Evolutionary conservation across 2,113 vertebrate genomes (phyloP), one percentile per base, ranked within the genome.

Genomic region (Budorcas taxicolor): DNA sequence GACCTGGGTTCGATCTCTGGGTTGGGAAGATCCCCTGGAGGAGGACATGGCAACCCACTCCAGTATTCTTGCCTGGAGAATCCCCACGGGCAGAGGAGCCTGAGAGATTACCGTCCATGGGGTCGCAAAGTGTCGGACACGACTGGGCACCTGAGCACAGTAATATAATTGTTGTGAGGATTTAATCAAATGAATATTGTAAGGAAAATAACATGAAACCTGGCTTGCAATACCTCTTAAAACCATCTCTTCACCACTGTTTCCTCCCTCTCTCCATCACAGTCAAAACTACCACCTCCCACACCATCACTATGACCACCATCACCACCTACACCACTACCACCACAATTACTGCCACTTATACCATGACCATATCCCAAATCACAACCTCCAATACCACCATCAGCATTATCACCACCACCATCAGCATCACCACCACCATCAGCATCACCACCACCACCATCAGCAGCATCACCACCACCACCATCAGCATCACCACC

Each of bases 401-500:
- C 6, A 52, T 2, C 25, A 6, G 5, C 27, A 80, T n/a, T 2
- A 12, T 8, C 17, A 4, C 17, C 60, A 23, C 14, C 1, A 8
- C 0, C 5, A 50, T 2, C 25, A 6, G 3, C 19, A 21, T 7
- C 12, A 12, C 7, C 13, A 6, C 10, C 60, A 23, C 1, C 23
- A n/a, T 3, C 6, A 8, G 33, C 17, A 33, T 15, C 4, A 6
- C 6, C 13, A 14, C 3, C 50, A 50, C 8, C 2, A 14, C 47
- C 50, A 50, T 1, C 15, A 27, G 8, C 12, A n/a, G 0, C 25
- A 52, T 12, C 29, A 12, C 1, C 53, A 80, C 2, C 7, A 6
- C 1, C n/a, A 52, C 2, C 43, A 50, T 2, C 23, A 5, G 5
- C 25, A 78, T 29, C 50, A 50, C 6, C 1, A 12, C 0, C 6